Percentiles rank a stretch among this genome's conserved stretches.
phyloP scores from a whole-genome alignment of 2,888 invertebrate species.

The Parnassius glacialis region DNA sequence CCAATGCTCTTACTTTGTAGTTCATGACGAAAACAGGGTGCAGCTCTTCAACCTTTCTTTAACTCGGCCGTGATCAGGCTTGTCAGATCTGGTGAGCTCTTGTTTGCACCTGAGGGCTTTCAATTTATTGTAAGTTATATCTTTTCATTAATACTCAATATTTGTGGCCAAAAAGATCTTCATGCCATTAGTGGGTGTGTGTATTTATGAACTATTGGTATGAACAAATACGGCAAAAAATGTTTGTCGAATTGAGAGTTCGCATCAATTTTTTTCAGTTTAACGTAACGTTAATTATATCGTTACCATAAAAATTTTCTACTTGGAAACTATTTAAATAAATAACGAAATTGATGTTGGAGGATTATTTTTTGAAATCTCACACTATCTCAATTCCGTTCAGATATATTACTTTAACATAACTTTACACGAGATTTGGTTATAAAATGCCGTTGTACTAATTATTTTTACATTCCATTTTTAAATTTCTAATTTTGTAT shows the following conservation, averaged over 20 bases:
- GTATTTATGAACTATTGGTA: constrained; percentile 21
- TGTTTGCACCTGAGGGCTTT: constrained; percentile 9
- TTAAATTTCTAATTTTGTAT: constrained; percentile 5
- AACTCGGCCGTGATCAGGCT: background rate
- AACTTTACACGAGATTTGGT: too few species aligned
- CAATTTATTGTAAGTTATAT: constrained; percentile 25
- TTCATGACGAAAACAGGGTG: constrained; percentile 46
- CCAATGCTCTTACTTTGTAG: constrained; percentile 73
- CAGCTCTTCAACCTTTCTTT: constrained; percentile 33
- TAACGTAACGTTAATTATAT: background rate
- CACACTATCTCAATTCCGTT: too few species aligned
- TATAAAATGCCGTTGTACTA: too few species aligned
- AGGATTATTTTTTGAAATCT: too few species aligned
- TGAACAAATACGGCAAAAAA: constrained; percentile 11
- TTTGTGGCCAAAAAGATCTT: constrained; percentile 38
- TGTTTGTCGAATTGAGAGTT: constrained; percentile 1
- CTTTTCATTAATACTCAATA: constrained; percentile 44
- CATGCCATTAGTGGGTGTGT: constrained; percentile 29
- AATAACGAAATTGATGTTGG: too few species aligned
- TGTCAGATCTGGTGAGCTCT: background rate
- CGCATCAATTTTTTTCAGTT: background rate
- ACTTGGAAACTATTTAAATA: too few species aligned
- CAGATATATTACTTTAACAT: too few species aligned
- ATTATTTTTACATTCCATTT: constrained; percentile 30
- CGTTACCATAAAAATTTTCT: too few species aligned